Evolutionary conservation across 1,140 invertebrate genomes (phyloP).

Genomic region (Eupeodes corollae): DNA sequence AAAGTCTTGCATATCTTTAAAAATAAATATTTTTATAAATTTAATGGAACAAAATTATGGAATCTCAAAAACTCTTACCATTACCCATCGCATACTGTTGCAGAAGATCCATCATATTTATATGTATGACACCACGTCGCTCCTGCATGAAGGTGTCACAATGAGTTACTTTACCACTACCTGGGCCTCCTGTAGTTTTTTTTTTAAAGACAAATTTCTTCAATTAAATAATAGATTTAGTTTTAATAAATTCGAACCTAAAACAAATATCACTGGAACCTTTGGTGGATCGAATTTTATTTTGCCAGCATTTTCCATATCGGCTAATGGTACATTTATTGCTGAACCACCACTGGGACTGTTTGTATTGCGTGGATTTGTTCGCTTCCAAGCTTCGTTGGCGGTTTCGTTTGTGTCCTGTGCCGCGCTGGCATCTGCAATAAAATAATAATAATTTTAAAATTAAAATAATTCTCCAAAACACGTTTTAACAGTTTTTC

Average conservation of each 20-base stretch:
- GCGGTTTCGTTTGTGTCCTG: constrained; percentile 54
- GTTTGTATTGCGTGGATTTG: constrained; percentile 17
- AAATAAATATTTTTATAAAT: neutral
- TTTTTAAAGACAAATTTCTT: neutral
- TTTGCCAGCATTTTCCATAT: constrained; percentile 60
- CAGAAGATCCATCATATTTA: constrained; percentile 81
- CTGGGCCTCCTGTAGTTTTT: constrained; percentile 59
- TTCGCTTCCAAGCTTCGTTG: constrained; percentile 37
- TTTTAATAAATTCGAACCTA: constrained; percentile 55
- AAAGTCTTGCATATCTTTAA: constrained; percentile 71
- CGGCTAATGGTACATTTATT: constrained; percentile 22
- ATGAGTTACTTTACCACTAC: constrained; percentile 86
- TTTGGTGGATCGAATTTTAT: constrained; percentile 72
- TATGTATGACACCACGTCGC: constrained; percentile 68
- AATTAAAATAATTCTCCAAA: no score
- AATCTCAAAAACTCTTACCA: constrained; percentile 43
- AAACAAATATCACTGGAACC: constrained; percentile 76
- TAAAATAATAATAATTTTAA: constrained; percentile 1
- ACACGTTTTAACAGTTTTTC: no score
- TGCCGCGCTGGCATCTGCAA: constrained; percentile 57
- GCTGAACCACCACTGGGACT: constrained; percentile 16
- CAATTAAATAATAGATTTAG: no score
- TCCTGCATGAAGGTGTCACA: constrained; percentile 80
- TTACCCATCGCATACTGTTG: constrained; percentile 80
- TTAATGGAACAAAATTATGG: neutral